phyloP scores from a whole-genome alignment of 1,140 invertebrate species.

The Lucilia cuprina region DNA sequence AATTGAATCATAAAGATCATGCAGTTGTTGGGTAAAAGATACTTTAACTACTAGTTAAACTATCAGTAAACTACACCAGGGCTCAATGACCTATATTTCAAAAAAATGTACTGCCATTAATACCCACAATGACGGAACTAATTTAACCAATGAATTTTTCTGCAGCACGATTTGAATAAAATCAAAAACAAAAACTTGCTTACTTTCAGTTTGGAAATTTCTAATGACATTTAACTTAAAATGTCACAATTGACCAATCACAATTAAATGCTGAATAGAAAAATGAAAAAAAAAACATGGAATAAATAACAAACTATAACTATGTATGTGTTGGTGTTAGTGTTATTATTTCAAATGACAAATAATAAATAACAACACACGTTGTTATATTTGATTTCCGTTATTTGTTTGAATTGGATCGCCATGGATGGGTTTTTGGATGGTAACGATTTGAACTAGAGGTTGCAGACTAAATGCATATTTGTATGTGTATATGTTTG shows the following conservation, averaged over 20 bases:
- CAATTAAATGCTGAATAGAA: too few relatives aligned
- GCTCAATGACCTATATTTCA: too few relatives aligned
- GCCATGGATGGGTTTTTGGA: background rate
- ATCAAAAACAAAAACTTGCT: background rate
- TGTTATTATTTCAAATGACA: background rate
- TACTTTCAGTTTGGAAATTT: background rate
- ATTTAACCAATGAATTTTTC: too few relatives aligned
- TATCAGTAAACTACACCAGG: too few relatives aligned
- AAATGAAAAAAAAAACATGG: too few relatives aligned
- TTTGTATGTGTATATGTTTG: background rate
- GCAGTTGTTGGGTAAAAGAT: too few relatives aligned
- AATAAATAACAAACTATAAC: too few relatives aligned
- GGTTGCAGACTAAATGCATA: background rate
- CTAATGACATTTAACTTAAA: background rate
- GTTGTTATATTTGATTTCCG: background rate
- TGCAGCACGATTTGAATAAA: background rate
- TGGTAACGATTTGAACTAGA: background rate
- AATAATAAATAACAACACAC: background rate
- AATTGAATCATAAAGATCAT: too few relatives aligned
- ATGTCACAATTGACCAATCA: background rate
- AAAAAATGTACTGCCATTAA: too few relatives aligned
- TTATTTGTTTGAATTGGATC: background rate
- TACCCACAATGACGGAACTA: too few relatives aligned
- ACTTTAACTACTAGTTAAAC: too few relatives aligned
- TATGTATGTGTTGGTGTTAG: too few relatives aligned